phyloP scores from a whole-genome alignment of 1,140 invertebrate genomes.

The Bombus confusus region DNA sequence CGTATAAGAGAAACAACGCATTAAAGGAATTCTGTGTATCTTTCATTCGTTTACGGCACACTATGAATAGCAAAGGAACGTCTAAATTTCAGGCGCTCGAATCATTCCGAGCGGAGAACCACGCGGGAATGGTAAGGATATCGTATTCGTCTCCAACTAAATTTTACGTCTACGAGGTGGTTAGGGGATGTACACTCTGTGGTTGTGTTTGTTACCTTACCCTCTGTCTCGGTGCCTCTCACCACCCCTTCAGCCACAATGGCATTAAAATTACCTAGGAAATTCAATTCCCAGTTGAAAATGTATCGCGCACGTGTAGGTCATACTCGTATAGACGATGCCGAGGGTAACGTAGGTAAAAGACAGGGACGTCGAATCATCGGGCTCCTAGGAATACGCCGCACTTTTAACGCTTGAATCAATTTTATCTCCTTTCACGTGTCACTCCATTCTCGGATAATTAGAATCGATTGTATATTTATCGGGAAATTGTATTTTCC shows the following conservation, averaged over 20 bases:
- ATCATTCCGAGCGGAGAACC: conserved; percentile 35
- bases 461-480: neutral
- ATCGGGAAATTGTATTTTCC: neutral
- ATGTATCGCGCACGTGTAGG: conserved; percentile 71
- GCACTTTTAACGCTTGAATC: neutral
- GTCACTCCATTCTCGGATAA: neutral
- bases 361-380: conserved; percentile 34
- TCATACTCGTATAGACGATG: conserved; percentile 51
- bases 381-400: neutral
- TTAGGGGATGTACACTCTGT: conserved; percentile 48
- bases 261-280: conserved; percentile 80
- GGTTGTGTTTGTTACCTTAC: conserved; percentile 73
- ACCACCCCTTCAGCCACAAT: conserved; percentile 69
- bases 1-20: neutral
- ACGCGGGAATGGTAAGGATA: conserved; percentile 38
- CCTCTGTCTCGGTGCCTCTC: conserved; percentile 68
- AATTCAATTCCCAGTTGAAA: conserved; percentile 80
- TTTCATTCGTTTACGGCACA: neutral
- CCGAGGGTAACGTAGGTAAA: conserved; percentile 29
- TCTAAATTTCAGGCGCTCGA: conserved; percentile 11
- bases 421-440: no score
- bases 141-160: conserved; percentile 55
- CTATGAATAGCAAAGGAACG: neutral
- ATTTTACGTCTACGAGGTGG: conserved; percentile 55
- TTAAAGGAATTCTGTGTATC: neutral